Evolutionary conservation across 2,888 invertebrate genomes (phyloP).

Genomic region (Chymomyza amoena): DNA sequence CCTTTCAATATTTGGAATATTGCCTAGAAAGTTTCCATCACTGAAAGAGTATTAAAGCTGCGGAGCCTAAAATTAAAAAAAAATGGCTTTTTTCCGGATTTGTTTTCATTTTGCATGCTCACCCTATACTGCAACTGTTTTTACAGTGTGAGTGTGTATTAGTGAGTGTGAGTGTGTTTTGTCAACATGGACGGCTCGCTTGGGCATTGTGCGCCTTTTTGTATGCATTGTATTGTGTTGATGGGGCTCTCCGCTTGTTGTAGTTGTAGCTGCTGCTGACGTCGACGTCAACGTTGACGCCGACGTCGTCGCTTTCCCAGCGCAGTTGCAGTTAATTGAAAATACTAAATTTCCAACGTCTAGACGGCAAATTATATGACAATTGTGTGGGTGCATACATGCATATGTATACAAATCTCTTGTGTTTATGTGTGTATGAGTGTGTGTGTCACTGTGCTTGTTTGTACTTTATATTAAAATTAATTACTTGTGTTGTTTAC

Average conservation of each 20-base stretch:
- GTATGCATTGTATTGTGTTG: constrained; percentile 57
- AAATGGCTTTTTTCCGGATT: neutral
- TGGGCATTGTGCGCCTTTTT: constrained; percentile 64
- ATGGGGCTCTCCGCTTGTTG: neutral
- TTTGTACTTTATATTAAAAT: constrained; percentile 74
- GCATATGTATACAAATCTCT: too few species aligned
- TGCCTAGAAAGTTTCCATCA: too few species aligned
- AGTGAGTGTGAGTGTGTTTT: constrained; percentile 46
- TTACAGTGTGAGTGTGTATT: constrained; percentile 12
- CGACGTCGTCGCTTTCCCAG: constrained; percentile 24
- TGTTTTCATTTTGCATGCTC: constrained; percentile 4
- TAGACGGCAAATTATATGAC: constrained; percentile 78
- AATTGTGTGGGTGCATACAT: constrained; percentile 68
- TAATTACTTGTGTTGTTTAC: constrained; percentile 69
- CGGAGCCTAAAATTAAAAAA: neutral
- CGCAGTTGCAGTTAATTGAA: constrained; percentile 76
- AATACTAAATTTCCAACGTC: constrained; percentile 78
- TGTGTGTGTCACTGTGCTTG: constrained; percentile 64
- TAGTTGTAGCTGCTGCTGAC: neutral
- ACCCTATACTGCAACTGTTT: neutral
- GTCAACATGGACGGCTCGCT: constrained; percentile 39
- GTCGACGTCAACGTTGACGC: constrained; percentile 12
- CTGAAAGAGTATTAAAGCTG: neutral
- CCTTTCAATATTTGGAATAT: too few species aligned
- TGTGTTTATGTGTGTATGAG: constrained; percentile 1